phyloP scores from a whole-genome alignment of 2,888 invertebrate genomes.

The Acronicta aceris region DNA sequence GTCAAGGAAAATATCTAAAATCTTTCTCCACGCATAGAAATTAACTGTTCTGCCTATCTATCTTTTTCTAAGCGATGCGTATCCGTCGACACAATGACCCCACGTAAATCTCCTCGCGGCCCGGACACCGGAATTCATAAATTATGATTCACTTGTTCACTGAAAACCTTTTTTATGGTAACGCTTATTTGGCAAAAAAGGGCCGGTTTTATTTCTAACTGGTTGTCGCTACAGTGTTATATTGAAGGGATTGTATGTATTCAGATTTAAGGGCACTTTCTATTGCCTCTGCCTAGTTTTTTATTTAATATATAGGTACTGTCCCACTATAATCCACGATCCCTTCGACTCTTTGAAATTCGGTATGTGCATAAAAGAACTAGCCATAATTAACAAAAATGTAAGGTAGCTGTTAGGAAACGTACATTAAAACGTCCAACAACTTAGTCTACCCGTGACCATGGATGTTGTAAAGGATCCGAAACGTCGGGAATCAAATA shows the following conservation, averaged over 20 bases:
- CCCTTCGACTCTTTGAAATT: too few relatives aligned
- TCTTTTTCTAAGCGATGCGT: constrained; percentile 63
- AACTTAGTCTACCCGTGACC: too few relatives aligned
- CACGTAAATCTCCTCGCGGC: constrained; percentile 82
- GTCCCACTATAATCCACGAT: too few relatives aligned
- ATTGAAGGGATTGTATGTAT: constrained; percentile 56
- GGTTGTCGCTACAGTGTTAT: constrained; percentile 76
- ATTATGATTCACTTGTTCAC: constrained; percentile 89
- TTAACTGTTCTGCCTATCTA: constrained; percentile 42
- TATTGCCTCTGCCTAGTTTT: too few relatives aligned
- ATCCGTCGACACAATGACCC: constrained; percentile 86
- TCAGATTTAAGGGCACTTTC: constrained; percentile 14
- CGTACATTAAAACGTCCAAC: too few relatives aligned
- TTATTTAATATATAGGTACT: too few relatives aligned
- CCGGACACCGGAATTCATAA: constrained; percentile 88
- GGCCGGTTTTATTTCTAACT: constrained; percentile 83
- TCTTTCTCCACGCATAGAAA: constrained; percentile 32
- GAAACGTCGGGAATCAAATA: too few relatives aligned
- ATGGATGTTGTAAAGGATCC: too few relatives aligned
- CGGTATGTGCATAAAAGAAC: too few relatives aligned
- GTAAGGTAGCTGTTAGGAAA: too few relatives aligned
- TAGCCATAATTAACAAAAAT: too few relatives aligned
- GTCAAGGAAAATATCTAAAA: constrained; percentile 2
- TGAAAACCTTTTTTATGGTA: constrained; percentile 89
- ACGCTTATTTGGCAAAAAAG: constrained; percentile 85